Conservation (phyloP, 2,797 vertebrate species). For the Amblyraja radiata region DNA sequence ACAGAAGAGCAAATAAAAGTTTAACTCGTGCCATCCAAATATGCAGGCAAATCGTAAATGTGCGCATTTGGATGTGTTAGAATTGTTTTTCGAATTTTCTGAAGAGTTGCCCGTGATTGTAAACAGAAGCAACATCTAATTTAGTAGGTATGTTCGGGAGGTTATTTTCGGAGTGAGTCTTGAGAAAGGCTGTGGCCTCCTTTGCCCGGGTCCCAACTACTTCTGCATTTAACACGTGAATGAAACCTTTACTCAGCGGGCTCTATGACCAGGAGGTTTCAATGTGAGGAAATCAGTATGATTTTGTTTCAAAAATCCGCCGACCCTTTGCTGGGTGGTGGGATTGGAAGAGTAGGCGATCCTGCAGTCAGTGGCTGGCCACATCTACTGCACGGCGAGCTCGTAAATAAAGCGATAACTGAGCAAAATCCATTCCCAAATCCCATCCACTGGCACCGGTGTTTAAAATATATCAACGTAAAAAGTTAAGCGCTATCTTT, state of each 20-base stretch:
- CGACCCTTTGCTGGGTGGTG: not conserved
- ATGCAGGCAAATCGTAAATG: not conserved
- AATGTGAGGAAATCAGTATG: not conserved
- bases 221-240: not conserved
- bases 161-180: not conserved
- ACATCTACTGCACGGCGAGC: not conserved
- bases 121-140: not conserved
- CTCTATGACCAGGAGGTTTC: not conserved
- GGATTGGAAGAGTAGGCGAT: not conserved
- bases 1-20: constrained; percentile 7
- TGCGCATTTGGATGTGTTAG: not conserved
- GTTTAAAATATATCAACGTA: not conserved
- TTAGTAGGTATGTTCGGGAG: not conserved
- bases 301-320: not conserved
- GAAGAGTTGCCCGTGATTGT: not conserved
- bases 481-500: not conserved
- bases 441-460: not conserved
- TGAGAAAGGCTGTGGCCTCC: not conserved
- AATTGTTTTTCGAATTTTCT: not conserved
- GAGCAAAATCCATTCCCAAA: not conserved
- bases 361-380: not conserved
- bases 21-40: not conserved
- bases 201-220: not conserved
- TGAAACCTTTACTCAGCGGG: not conserved
- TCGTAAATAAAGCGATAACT: not conserved